phyloP scores from a whole-genome alignment of 2,113 vertebrate species.

The Tylochromis polylepis region DNA sequence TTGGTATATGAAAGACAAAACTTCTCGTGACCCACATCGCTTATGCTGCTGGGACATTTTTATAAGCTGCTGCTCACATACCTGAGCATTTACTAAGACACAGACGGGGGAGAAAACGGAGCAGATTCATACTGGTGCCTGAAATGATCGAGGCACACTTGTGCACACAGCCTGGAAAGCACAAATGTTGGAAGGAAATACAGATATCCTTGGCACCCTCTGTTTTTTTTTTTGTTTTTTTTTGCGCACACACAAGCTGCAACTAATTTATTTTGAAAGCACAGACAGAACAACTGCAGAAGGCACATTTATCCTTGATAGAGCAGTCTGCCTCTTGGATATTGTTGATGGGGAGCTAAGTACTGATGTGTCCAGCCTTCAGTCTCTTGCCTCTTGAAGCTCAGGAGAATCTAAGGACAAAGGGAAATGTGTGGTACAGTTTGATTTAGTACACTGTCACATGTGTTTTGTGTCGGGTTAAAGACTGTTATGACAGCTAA shows the following conservation, averaged over 20 bases:
- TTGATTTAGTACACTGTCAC: neutral
- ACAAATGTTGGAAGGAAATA: slow-evolving; percentile 3
- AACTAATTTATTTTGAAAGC: slow-evolving; percentile 46
- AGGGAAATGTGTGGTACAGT: neutral
- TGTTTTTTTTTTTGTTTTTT: neutral
- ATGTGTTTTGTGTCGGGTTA: neutral
- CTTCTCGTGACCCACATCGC: neutral
- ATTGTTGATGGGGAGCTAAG: slow-evolving; percentile 26
- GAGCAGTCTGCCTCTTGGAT: slow-evolving; percentile 39
- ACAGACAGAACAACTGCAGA: slow-evolving; percentile 46
- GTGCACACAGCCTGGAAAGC: neutral
- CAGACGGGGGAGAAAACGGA: neutral
- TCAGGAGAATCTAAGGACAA: neutral
- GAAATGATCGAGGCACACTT: neutral
- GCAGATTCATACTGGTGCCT: neutral
- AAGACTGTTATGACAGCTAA: neutral
- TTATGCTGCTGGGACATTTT: neutral
- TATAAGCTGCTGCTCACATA: slow-evolving; percentile 28
- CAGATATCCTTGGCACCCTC: neutral
- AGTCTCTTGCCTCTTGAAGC: neutral
- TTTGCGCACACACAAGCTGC: slow-evolving; percentile 6
- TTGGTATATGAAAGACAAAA: slow-evolving; percentile 24
- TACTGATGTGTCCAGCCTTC: slow-evolving; percentile 3
- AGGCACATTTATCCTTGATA: slow-evolving; percentile 38
- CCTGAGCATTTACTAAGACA: neutral